phyloP scores from a whole-genome alignment of 2,113 vertebrate genomes.

The Microcebus griseorufus region DNA sequence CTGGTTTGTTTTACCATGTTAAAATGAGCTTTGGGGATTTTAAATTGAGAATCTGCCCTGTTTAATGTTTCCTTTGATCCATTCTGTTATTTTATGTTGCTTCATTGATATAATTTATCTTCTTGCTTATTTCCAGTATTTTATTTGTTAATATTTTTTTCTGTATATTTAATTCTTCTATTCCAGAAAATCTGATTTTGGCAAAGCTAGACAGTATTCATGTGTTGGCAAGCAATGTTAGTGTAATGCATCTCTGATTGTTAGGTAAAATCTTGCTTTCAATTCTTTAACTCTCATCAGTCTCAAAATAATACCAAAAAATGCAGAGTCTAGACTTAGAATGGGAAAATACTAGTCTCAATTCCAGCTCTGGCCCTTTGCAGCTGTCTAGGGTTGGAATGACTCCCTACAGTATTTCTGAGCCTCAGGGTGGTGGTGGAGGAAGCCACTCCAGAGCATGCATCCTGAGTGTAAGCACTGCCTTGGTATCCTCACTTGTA shows the following conservation, averaged over 20 bases:
- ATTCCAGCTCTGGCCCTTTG: background rate
- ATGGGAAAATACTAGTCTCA: background rate
- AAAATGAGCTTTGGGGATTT: slow-evolving; percentile 22
- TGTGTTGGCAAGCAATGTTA: background rate
- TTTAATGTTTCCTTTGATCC: slow-evolving; percentile 8
- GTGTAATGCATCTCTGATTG: background rate
- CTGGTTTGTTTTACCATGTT: background rate
- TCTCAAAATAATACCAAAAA: background rate
- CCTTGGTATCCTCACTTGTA: background rate
- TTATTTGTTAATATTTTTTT: background rate
- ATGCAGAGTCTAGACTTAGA: background rate
- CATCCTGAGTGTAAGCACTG: background rate
- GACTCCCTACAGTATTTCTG: background rate
- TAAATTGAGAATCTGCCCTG: background rate
- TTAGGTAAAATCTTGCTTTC: background rate
- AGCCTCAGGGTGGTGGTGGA: background rate
- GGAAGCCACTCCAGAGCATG: background rate
- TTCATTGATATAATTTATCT: background rate
- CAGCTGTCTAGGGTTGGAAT: background rate
- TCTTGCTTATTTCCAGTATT: background rate
- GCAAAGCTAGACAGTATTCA: background rate
- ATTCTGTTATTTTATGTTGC: slow-evolving; percentile 20
- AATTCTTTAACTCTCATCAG: background rate
- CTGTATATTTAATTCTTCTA: background rate
- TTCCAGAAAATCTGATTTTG: background rate